Conservation (phyloP, 2,797 vertebrate species). For the Nannoperca obscura region DNA sequence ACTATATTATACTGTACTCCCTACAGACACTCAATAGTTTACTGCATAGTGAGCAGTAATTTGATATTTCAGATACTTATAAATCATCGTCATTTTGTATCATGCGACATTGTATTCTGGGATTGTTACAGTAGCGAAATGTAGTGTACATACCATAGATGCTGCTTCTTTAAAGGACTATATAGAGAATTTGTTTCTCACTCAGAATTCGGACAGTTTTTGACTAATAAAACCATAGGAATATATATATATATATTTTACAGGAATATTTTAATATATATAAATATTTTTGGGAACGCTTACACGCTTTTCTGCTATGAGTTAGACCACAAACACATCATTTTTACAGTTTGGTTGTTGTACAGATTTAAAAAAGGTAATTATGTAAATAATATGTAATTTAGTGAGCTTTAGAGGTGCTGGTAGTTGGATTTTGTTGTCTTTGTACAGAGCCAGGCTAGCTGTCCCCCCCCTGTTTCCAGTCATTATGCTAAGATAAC, state of each 20-base stretch:
- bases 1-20: neutral
- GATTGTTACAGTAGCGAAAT: neutral
- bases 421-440: neutral
- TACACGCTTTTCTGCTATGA: neutral
- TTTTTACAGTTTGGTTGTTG: neutral
- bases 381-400: neutral
- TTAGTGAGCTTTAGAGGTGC: neutral
- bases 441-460: neutral
- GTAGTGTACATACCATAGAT: neutral
- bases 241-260: too few relatives aligned
- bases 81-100: neutral
- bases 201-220: neutral
- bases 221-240: neutral
- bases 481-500: neutral
- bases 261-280: too few relatives aligned
- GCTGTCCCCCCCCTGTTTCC: neutral
- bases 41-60: neutral
- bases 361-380: neutral
- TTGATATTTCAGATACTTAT: neutral
- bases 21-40: neutral
- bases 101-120: neutral
- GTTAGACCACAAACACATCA: neutral
- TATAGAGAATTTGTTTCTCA: neutral
- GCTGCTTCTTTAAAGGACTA: neutral
- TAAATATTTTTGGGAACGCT: neutral